Evolutionary conservation across 2,113 vertebrate genomes (phyloP), one percentile per base, ranked within the genome.

Genomic region (Bufo bufo): DNA sequence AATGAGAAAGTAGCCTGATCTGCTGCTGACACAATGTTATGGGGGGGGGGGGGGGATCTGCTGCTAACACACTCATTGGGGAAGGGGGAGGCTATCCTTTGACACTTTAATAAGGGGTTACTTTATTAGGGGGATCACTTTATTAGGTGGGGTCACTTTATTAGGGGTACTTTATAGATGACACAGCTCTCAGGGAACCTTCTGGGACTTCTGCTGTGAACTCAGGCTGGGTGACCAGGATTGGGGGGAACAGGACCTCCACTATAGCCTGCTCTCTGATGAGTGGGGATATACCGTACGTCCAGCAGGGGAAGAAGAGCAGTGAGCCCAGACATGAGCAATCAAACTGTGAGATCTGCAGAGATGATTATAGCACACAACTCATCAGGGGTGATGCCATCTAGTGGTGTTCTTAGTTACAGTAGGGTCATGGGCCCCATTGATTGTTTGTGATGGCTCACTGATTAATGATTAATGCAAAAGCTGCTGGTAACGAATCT

Each of bases 301-400:
- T 95, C 97, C 97, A 98, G 82, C 94, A 92, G 13, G 95, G 95
- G 52, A 98, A 94, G 56, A 98, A 91, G 87, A 96, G 89, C 0
- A 95, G 90, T 0, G 81, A 89, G 10, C 92, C 72, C 43, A 96
- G 82, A 95, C 96, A 97, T 13, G 90, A 85, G 43, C 93, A 93
- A 66, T 94, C 94, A 6, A 94, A 93, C 85, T 91, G 92, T 82
- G 96, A 84, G 47, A 94, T 85, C 96, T 97, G 89, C 12, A 23
- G 61, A 16, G 23, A 65, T 12, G 13, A 58, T 7, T 7, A 14
- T 58, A 12, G 13, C 13, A 12, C 1, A 33, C 56, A 19, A 56
- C 19, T 16, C n/a, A 1, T 69, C 9, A 9, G 8, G 69, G 16
- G 69, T 33, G 16, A 5, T 52, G 52, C 77, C 72, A 17, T 20